These are phyloP conservation scores for Beroe ovata DNA, from an alignment of 37 sponge, comb jelly and placozoan species.

Conservation along the genomic window DNA sequence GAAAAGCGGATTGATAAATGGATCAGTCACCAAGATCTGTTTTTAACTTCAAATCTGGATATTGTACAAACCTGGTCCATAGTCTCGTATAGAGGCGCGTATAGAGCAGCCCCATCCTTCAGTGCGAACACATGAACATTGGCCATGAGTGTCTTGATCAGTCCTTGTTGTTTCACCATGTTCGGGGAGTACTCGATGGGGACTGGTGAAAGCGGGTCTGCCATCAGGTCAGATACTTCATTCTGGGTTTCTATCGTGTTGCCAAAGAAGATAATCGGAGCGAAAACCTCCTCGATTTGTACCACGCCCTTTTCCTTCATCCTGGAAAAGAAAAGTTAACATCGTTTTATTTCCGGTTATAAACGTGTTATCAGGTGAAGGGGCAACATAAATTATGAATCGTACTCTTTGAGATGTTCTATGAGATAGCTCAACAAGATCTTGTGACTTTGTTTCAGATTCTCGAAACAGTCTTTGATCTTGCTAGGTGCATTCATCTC, in stretches of 20 bases:
- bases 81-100: conserved; percentile 63
- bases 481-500: neutral
- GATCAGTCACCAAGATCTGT: too few relatives aligned
- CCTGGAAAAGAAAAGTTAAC: too few relatives aligned
- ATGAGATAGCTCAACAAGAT: conserved; percentile 40
- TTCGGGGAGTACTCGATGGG: conserved; percentile 35
- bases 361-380: too few relatives aligned
- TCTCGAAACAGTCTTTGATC: conserved; percentile 20
- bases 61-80: conserved; percentile 23
- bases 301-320: conserved; percentile 37
- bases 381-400: too few relatives aligned
- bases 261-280: conserved; percentile 33
- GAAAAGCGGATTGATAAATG: neutral
- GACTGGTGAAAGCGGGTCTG: conserved; percentile 21
- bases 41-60: too few relatives aligned
- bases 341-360: too few relatives aligned
- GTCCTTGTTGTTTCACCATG: conserved; percentile 2
- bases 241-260: neutral
- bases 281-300: conserved; percentile 14
- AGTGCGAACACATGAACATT: conserved; percentile 58
- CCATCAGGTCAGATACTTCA: neutral
- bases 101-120: conserved; percentile 29
- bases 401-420: conserved; percentile 4
- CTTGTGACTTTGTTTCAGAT: conserved; percentile 5
- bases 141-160: neutral